phyloP scores from a whole-genome alignment of 2,113 vertebrate species.

The sheep (Ovis aries) region ARS-UI_Ramb_v3.0 NC_056054.1:2809501-2810000 shows the following conservation, averaged over 20 bases:
- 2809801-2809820: background rate
- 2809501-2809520: background rate
- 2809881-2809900: fast-evolving
- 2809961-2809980: fast-evolving
- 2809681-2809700: background rate
- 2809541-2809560: background rate
- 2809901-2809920: fast-evolving
- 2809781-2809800: background rate
- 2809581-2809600: background rate
- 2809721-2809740: too few species aligned
- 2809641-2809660: background rate
- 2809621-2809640: background rate
- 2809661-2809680: background rate
- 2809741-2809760: background rate
- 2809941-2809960: fast-evolving
- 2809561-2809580: background rate
- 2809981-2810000: fast-evolving
- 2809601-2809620: background rate
- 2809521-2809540: background rate
- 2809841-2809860: background rate
- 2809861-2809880: background rate
- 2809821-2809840: fast-evolving
- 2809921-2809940: fast-evolving
- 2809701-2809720: background rate
- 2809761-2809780: background rate